A percentile compares a stretch with the other conserved stretches of the same genome.
phyloP scores from a whole-genome alignment of 1,140 invertebrate species.

The Tribolium castaneum region DNA sequence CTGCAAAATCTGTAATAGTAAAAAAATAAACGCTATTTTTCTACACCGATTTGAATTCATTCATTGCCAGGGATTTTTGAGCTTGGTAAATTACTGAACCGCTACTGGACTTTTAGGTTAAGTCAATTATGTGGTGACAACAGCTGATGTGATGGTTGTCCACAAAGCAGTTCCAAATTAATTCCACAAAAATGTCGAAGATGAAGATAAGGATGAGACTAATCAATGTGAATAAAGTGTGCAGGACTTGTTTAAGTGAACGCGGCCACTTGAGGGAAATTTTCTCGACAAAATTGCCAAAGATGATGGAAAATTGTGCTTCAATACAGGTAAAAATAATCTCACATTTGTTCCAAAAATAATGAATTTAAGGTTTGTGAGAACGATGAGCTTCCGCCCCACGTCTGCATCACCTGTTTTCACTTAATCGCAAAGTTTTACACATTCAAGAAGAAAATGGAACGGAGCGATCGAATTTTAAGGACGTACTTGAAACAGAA shows the following conservation, averaged over 20 bases:
- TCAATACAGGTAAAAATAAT: constrained; percentile 49
- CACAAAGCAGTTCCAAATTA: background rate
- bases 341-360: constrained; percentile 18
- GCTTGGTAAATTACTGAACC: no score
- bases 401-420: constrained; percentile 54
- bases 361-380: constrained; percentile 49
- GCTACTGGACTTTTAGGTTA: no score
- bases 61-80: no score
- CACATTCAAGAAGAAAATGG: constrained; percentile 55
- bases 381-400: constrained; percentile 51
- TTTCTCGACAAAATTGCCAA: constrained; percentile 48
- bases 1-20: constrained; percentile 5
- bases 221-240: constrained; percentile 52
- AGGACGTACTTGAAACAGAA: constrained; percentile 45
- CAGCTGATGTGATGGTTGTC: background rate
- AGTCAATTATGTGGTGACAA: background rate
- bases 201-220: constrained; percentile 38
- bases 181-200: constrained; percentile 28
- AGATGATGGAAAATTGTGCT: constrained; percentile 54
- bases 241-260: constrained; percentile 53
- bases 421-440: constrained; percentile 54
- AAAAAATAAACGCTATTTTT: no score
- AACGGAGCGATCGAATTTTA: constrained; percentile 48
- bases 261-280: constrained; percentile 51
- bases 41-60: no score